Conservation (phyloP, 2,888 invertebrate genomes). For the Andrena minutula region DNA sequence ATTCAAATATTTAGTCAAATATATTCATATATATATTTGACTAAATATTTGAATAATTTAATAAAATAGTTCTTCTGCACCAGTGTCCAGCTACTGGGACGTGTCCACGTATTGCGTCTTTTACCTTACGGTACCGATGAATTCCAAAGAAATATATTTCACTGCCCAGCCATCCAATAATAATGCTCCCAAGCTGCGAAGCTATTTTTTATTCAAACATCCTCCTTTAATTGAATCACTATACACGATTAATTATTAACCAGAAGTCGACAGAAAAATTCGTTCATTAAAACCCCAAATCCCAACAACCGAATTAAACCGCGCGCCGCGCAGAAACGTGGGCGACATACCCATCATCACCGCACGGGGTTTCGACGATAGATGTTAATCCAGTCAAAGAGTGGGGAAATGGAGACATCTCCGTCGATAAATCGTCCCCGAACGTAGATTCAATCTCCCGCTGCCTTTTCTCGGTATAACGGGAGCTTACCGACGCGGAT, state of each 20-base stretch:
- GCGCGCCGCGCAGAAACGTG: not conserved
- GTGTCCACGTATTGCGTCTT: too few species aligned
- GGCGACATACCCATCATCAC: constrained; percentile 28
- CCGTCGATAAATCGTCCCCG: constrained; percentile 38
- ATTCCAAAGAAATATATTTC: too few species aligned
- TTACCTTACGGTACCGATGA: too few species aligned
- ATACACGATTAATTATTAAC: not conserved
- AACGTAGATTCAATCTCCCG: constrained; percentile 31
- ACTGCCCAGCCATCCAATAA: too few species aligned
- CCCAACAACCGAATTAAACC: not conserved
- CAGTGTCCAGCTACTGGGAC: too few species aligned
- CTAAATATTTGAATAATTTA: too few species aligned
- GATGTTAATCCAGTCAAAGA: constrained; percentile 45
- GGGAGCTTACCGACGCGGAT: constrained; percentile 24
- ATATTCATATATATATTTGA: too few species aligned
- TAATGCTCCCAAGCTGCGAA: too few species aligned
- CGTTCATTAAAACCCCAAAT: not conserved
- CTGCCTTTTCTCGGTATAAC: constrained; percentile 21
- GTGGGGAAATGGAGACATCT: constrained; percentile 38
- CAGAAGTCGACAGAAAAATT: not conserved
- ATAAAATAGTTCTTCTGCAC: too few species aligned
- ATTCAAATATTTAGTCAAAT: too few species aligned
- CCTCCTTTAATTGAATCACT: too few species aligned
- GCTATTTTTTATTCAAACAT: too few species aligned
- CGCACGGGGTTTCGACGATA: constrained; percentile 1